These are phyloP conservation scores for Sarcophaga caerulescens DNA, from an alignment of 2,888 invertebrate species.

Conservation along the genomic window DNA sequence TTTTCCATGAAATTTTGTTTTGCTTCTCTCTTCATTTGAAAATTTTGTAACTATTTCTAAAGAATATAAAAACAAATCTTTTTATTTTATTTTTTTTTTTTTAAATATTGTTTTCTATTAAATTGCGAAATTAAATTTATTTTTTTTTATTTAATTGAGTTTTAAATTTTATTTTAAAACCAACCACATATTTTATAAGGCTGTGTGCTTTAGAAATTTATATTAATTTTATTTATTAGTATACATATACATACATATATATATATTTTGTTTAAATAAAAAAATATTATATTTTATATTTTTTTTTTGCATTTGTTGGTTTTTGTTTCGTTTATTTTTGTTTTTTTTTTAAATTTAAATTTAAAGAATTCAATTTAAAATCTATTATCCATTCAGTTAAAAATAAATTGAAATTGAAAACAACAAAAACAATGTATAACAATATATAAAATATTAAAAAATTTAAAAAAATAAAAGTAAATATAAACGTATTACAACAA, in stretches of 20 bases:
- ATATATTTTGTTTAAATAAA: background rate
- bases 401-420: conserved; percentile 56
- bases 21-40: no score
- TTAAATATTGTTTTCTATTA: no score
- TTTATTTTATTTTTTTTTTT: no score
- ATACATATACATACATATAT: no score
- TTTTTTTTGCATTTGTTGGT: background rate
- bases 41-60: no score
- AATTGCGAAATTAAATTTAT: no score
- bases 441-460: conserved; percentile 11
- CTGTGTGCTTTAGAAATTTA: background rate
- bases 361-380: background rate
- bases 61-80: no score
- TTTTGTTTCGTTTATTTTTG: background rate
- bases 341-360: background rate
- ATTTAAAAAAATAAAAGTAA: conserved; percentile 34
- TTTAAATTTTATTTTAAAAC: no score
- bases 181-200: background rate
- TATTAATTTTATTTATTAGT: background rate
- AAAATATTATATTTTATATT: background rate
- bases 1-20: no score
- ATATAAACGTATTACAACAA: conserved; percentile 74
- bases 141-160: no score
- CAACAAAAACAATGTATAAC: conserved; percentile 42
- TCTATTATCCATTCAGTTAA: background rate